Evolutionary conservation across 2,797 vertebrate genomes (phyloP), one percentile per base, ranked within the genome.

Genomic region (Acrocephalus scirpaceus): DNA sequence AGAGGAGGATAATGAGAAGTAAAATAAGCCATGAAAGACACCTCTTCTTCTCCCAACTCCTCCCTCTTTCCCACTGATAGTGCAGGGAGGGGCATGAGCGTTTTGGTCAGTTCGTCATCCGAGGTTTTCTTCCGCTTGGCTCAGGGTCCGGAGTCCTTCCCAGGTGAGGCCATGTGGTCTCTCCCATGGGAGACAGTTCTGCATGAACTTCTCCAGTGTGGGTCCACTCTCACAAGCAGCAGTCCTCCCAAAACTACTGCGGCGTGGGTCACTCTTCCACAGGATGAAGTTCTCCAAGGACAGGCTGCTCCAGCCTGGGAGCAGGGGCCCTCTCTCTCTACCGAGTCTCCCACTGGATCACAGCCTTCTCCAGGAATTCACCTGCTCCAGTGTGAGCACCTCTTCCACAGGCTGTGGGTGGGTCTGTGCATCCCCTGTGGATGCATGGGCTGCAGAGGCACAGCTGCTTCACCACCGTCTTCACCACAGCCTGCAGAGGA

Each of bases 371-470:
- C 32, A 58, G 36, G 53, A 34, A 36, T 36, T 34, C 18, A 36
- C 45, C 32, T 5, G 5, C 53, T 66, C 27, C 26, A 14, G 32
- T 5, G 6, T 57, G 32, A 36, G 71, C 53, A 75, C 15, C 32
- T 58, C 14, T 11, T 9, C 47, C 7, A 7, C 1, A 3, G 53
- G 16, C 44, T 74, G 32, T 0, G 0, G 17, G 36, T 17, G 26
- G 30, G 57, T 83, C 51, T 56, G 30, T 56, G 42, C 34, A 20
- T 65, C 8, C 20, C 22, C 4, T 0, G 3, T 56, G 60, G 42
- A 20, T 42, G 13, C 17, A 1, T 10, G 36, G 60, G 21, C 30
- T 57, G 51, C 26, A 50, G 22, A 9, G 26, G 21, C 9, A 17
- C 36, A 32, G 8, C 36, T 66, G 17, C 32, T 42, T 58, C 36